Evolutionary conservation across 2,888 invertebrate species (phyloP), one percentile per base, ranked within the genome.

Genomic region (Idaea straminata): DNA sequence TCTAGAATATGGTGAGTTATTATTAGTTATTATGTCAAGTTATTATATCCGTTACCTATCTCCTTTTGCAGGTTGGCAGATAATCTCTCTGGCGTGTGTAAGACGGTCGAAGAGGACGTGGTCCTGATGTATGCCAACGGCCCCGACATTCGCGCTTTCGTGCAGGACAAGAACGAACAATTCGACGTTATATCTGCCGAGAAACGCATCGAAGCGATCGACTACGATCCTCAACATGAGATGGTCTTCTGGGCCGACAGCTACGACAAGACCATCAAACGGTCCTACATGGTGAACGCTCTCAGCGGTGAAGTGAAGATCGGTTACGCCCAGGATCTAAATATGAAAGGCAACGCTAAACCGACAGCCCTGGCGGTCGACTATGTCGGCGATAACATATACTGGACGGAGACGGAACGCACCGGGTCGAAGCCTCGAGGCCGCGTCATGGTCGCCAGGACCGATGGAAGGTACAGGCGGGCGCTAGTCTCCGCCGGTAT

Each of bases 231-330:
- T 0, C 94, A 94, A 67, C 91, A 94, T 34, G 96, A 98, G 82
- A 97, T 98, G 83, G 93, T 99, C 65, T 99, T 98, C 93, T 99
- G 99, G 99, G 97, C 98, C 0, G 99, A 99, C 84, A 96, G 97
- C 72, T 96, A 97, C 79, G 96, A 97, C 69, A 96, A 96, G 83
- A 96, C 97, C 1, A 98, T 99, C 73, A 98, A 98, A 83, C 94
- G 99, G 0, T 98, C 98, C 0, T 97, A 96, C 84, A 96, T 99
- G 95, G 94, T 98, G 1, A 95, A 96, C 74, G 97, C 97, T 0
- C 89, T 94, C 35, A 93, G 95, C 68, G 97, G 97, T 4, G 94
- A 96, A 81, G 97, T 95, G 2, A 96, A 96, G 89, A 95, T 95
- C 64, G 97, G 98, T 65, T 96, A 94, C 79, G 96, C 98, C 0